These are phyloP conservation scores for Eulemur albifrons DNA, from an alignment of 2,797 vertebrate genomes.

Conservation along the genomic window DNA sequence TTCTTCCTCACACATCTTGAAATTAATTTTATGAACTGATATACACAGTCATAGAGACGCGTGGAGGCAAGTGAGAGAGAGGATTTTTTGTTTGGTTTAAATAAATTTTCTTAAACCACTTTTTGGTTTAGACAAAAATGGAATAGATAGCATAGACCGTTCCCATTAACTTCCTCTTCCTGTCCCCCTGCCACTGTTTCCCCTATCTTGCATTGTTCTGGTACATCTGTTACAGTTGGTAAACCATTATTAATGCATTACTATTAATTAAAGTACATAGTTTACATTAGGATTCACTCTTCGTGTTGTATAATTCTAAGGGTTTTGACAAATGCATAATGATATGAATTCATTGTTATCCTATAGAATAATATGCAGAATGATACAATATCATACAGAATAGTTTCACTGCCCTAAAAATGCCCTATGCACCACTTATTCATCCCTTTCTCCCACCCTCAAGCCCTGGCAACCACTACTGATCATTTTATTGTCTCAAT, in stretches of 20 bases:
- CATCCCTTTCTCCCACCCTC: accelerated
- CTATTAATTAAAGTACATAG: background rate
- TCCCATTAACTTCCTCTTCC: background rate
- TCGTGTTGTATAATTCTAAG: background rate
- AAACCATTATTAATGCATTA: background rate
- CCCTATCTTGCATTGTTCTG: background rate
- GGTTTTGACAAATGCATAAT: background rate
- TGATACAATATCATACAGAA: background rate
- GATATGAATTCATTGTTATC: background rate
- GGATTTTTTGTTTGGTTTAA: background rate
- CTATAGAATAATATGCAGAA: background rate
- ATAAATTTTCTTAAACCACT: background rate
- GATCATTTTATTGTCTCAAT: background rate
- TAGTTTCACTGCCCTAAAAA: background rate
- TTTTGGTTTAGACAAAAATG: background rate
- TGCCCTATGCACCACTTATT: background rate
- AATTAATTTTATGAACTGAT: background rate
- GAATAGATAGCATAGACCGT: background rate
- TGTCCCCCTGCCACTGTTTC: accelerated
- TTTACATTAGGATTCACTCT: background rate
- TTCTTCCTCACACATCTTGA: background rate
- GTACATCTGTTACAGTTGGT: background rate
- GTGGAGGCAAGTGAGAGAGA: background rate
- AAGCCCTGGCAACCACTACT: background rate
- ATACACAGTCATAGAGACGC: background rate